Evolutionary conservation across 2,113 vertebrate genomes (phyloP), one percentile per base, ranked within the genome.

Genomic region (Ceyx margarethae): DNA sequence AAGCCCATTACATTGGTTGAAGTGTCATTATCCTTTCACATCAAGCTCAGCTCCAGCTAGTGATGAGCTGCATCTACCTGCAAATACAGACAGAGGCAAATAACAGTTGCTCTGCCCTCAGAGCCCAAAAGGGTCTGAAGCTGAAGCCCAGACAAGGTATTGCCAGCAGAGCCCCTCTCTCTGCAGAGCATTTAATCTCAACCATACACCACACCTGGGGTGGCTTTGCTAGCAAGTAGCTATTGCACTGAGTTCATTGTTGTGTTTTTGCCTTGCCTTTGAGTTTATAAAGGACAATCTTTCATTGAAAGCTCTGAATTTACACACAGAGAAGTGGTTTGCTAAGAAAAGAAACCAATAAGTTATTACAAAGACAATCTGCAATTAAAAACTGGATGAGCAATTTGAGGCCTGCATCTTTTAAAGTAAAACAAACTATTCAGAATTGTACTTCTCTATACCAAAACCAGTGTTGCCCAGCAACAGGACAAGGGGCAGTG

Each of bases 121-220:
- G 28, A 46, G 66, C 10, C 23, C n/a, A 64, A 15, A 4, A 46
- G 26, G 14, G 7, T 3, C 26, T 45, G 29, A 26, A 77, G 29
- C 29, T 68, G 50, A 65, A 50, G 31, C 10, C 33, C n/a, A 13
- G 25, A 22, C 35, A 57, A 0, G 0, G 0, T 6, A 3, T 0
- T 23, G 28, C 46, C 33, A 51, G 18, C 53, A 69, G 21, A 50
- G 16, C 12, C 5, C 31, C 56, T 19, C 51, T 29, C 33, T 48
- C 46, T 66, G 18, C 61, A 45, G 25, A 1, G 0, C 33, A 20
- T 15, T 88, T 60, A 18, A 15, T 37, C 43, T 60, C 29, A 11
- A 35, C 21, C 13, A 3, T 13, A 10, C 1, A 6, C 29, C 61
- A 75, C 53, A 23, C 15, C 4, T 61, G 65, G 23, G 23, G 9